Base-by-base conservation (phyloP, 2,797 vertebrate genomes). In the Holocentrus rufus region DNA sequence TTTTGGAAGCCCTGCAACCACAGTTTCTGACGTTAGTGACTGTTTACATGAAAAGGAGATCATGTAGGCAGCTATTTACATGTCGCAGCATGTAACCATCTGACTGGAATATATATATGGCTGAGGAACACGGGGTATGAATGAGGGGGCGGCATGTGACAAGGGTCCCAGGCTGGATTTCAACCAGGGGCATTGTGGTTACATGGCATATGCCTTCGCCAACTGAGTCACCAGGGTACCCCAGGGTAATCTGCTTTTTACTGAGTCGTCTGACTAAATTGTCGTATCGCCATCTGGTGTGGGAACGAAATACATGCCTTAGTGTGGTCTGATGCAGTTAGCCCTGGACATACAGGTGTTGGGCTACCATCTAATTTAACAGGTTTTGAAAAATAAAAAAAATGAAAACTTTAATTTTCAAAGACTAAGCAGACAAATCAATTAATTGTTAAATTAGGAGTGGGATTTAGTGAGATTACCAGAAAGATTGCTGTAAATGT, bases 241-340 rank as follows among this genome's bases (percentile, higher is more conserved):
- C 64, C 22, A 25, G 68, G 60, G 58, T 80, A 83, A 83, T 85
- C 77, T 66, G 44, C 30, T 77, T 80, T 69, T 56, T 52, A 78
- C 57, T 18, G 53, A 52, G 55, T 68, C 34, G 75, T 85, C 86
- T 81, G 69, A 85, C 85, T 69, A 62, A 70, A 85, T 57, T 78
- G 76, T 69, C 80, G 82, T 65, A 74, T 68, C 81, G 87, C 89
- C 91, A 89, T 88, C 91, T 91, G 88, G 85, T 83, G 91, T 85
- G 56, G 60, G 69, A 87, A 30, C 39, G 63, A 74, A 69, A 83
- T 44, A 84, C 72, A 72, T 83, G 76, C 83, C 84, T 50, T 34
- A 10, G 70, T 18, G 53, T n/a, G 42, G 61, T 34, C 76, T 56
- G 69, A 44, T 64, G 70, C 66, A 52, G 50, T 70, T 67, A 56